Percentiles rank a stretch among this genome's conserved stretches.
Evolutionary conservation across 2,113 vertebrate species (phyloP).

Genomic region (Chloropsis hardwickii): DNA sequence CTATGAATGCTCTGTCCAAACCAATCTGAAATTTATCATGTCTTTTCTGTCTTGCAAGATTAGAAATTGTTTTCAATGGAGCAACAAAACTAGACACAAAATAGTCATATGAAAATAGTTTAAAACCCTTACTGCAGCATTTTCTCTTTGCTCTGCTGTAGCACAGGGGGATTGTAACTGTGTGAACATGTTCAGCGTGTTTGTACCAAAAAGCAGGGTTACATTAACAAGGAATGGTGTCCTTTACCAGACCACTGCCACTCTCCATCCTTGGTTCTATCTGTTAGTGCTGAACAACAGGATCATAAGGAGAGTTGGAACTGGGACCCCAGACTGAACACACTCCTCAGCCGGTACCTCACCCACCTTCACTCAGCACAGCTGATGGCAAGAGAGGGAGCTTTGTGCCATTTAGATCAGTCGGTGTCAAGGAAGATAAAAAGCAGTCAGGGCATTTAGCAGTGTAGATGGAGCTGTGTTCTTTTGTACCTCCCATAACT

Average conservation of each 20-base stretch:
- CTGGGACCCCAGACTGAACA: fast-evolving
- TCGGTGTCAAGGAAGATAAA: not conserved
- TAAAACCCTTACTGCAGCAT: not conserved
- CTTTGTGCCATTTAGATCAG: not conserved
- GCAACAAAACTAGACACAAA: not conserved
- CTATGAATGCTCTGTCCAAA: not conserved
- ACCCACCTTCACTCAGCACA: not conserved
- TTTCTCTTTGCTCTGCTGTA: too few relatives aligned
- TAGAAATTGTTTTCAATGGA: not conserved
- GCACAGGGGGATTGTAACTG: too few relatives aligned
- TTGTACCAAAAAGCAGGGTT: not conserved
- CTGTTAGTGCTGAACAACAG: not conserved
- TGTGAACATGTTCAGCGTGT: not conserved
- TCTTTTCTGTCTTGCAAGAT: not conserved
- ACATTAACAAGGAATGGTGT: not conserved
- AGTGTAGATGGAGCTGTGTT: not conserved
- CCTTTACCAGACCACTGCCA: not conserved
- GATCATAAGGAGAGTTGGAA: not conserved
- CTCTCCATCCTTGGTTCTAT: not conserved
- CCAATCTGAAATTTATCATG: not conserved
- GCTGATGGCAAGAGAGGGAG: not conserved
- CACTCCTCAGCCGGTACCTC: not conserved
- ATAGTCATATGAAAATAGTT: not conserved
- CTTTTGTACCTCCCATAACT: not conserved
- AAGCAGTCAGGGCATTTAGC: not conserved